Percentiles rank a stretch among this genome's conserved stretches.
These are phyloP conservation scores for Yoshiicerus persimilis DNA, from an alignment of 1,140 invertebrate genomes.

Conservation along the genomic window DNA sequence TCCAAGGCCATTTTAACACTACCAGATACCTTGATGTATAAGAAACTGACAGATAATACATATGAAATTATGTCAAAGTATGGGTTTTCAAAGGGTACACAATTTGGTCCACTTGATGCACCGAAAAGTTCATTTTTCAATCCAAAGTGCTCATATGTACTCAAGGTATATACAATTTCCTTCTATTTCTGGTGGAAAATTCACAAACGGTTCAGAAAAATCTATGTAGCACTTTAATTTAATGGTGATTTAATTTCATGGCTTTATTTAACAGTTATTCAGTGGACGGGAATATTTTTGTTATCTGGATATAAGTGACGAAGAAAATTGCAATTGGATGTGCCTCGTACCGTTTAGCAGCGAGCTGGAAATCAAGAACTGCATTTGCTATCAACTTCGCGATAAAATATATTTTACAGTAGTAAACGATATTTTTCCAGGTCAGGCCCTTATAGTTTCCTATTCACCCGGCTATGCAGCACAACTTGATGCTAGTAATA, in stretches of 20 bases:
- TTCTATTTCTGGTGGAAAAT: neutral
- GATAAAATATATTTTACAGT: constrained; percentile 64
- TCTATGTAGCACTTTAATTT: neutral
- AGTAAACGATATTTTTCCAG: constrained; percentile 59
- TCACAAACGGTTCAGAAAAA: neutral
- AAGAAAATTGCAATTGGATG: constrained; percentile 66
- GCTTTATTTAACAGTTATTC: constrained; percentile 17
- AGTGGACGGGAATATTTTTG: constrained; percentile 24
- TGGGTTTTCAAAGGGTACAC: constrained; percentile 53
- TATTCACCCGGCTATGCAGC: constrained; percentile 57
- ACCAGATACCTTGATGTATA: constrained; percentile 53
- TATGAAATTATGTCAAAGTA: constrained; percentile 52
- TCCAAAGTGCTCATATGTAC: constrained; percentile 53
- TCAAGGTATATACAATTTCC: constrained; percentile 52
- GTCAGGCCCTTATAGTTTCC: constrained; percentile 64
- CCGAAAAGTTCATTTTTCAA: constrained; percentile 53
- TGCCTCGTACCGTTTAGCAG: constrained; percentile 61
- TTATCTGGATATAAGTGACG: constrained; percentile 60
- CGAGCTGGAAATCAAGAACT: constrained; percentile 60
- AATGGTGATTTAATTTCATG: neutral
- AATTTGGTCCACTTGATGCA: constrained; percentile 58
- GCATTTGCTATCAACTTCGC: constrained; percentile 65
- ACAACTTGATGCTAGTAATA: neutral
- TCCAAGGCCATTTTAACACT: constrained; percentile 56
- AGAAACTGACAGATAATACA: constrained; percentile 51